Evolutionary conservation across 2,113 vertebrate genomes (phyloP), one percentile per base, ranked within the genome.

Genomic region (Zosterops borbonicus): DNA sequence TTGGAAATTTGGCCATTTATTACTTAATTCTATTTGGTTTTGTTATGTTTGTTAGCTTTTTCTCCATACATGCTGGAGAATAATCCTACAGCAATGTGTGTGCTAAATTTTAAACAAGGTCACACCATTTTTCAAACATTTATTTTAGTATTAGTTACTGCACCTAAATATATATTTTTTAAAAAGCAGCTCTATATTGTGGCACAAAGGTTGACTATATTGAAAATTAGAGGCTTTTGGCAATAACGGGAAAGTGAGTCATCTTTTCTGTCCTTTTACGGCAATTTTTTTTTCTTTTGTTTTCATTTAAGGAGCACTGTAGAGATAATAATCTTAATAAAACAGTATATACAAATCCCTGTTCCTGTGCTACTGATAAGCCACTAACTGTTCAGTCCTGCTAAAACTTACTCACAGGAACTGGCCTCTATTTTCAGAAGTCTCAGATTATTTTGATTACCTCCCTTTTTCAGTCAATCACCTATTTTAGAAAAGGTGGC

Each of bases 291-390:
- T 71, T 91, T 15, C 35, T 64, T 88, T 93, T 92, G 92, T 96
- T 94, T 93, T 93, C 20, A 10, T 86, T 80, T 75, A 78, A 93
- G 79, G 63, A 83, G 85, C n/a, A 20, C 33, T 46, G 53, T 5
- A 79, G 73, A 92, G 86, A 96, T 94, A 96, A 18, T 27, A 33
- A 94, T 95, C 93, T 94, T 96, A 93, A 75, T 89, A 86, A 93
- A 96, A 90, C 79, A 90, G 33, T 80, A 81, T 88, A 93, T 88
- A 94, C 87, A 92, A 96, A 96, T 93, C 80, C 68, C 65, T 68
- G 60, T 86, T 95, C 90, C 90, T 68, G 68, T 73, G 59, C 53
- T 95, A 68, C 94, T 71, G 93, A 81, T 93, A 95, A 95, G 64
- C 53, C 85, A 58, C 25, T 70, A 80, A 78, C 60, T 75, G 44